Base-by-base conservation (phyloP, 2,888 invertebrate species). In the Drosophila vallismaia region DNA sequence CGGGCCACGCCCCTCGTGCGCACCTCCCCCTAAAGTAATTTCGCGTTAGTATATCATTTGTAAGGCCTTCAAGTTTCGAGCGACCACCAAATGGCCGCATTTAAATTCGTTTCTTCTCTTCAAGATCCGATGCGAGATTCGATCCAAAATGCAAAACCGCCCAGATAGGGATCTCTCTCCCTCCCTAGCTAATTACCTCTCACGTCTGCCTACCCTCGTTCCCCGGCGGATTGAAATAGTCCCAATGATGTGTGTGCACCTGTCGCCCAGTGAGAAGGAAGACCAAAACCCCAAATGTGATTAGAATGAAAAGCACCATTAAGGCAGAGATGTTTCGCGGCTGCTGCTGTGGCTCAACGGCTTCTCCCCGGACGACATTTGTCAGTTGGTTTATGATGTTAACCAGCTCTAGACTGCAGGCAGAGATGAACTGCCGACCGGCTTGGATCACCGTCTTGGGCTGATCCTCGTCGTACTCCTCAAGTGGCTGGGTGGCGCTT, bases 201-300 rank as follows among this genome's bases (percentile, higher is more conserved):
- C 90, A 90, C 76, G 87, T 82, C 60, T 86, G 84, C 58, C 90
- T 82, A 42, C 91, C 91, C 53, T 93, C 93, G 40, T 92, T 93
- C 70, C 94, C 94, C 7, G 96, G 96, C 9, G 96, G 96, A 92
- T 96, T 96, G 84, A 96, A 96, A 91, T 95, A 97, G 90, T 97
- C 97, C 97, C 97, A 97, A 83, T 96, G 96, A 90, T 96, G 95
- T 81, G 95, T 94, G 89, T 97, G 96, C 75, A 96, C 94, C 52
- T 95, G 94, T 59, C 95, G 94, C 74, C 94, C 94, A 69, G 95
- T 95, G 67, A 95, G 93, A 53, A 95, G 94, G 74, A 96, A 93
- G 91, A 97, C 93, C 71, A 97, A 93, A 67, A 97, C 93, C 12
- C 95, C 95, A 53, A 96, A 95, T 38, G 97, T 94, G 72, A 97